Base-by-base conservation (phyloP, 2,113 vertebrate species). In the Esox niger region DNA sequence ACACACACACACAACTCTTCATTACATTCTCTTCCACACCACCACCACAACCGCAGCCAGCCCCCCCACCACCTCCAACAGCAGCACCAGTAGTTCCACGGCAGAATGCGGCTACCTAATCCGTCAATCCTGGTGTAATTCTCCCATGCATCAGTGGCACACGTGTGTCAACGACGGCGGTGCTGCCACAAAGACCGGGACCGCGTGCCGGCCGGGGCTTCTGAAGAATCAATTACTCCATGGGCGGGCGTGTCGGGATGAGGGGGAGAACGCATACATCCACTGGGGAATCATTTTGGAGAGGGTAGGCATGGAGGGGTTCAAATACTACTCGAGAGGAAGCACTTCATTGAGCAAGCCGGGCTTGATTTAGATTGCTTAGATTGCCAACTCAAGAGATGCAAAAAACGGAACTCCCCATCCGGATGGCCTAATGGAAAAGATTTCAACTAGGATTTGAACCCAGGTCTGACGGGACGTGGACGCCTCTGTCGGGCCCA, bases 141-240 rank as follows among this genome's bases (percentile, higher is more conserved):
- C 59, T 47, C 52, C 35, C 32, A 64, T 70, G 71, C 60, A 69
- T 80, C 73, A 77, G 47, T 43, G 30, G 68, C 57, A 66, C 38
- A 63, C 20, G 35, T 75, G 58, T 64, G 65, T 47, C n/a, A n/a
- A n/a, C n/a, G n/a, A n/a, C 17, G 75, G 71, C 54, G 63, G 63
- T n/a, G n/a, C n/a, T n/a, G n/a, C n/a, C 21, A 74, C 21, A 68
- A 62, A 79, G 52, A 68, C 68, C 61, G 55, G 70, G 58, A 68
- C 64, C 65, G 70, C 67, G 57, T 35, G 70, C 67, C 58, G n/a
- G 59, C 4, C 76, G 49, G 58, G 69, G 78, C 61, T 25, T 60
- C 76, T 66, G 67, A 73, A 70, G 64, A 86, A 89, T 88, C 82
- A 83, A 82, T 87, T 84, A 81, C 80, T 82, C 67, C 74, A 73